Base-by-base conservation (phyloP, 2,888 invertebrate species). In the Drepanosiphum platanoidis region DNA sequence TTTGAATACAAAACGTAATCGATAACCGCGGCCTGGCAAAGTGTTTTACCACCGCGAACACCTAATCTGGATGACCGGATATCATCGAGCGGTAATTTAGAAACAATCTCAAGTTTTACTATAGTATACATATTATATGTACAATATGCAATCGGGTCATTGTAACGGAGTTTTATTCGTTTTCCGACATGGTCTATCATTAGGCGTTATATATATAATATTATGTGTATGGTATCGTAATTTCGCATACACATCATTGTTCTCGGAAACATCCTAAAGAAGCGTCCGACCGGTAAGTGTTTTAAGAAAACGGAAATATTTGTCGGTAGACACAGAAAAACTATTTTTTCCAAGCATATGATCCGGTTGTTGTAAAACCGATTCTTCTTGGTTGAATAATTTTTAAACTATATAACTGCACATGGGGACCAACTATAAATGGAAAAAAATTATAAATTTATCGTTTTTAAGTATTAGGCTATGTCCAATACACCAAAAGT, bases 181-280 rank as follows among this genome's bases (percentile, higher is more conserved):
- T 78, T 78, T 42, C n/a, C 64, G 58, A 72, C 81, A 61, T n/a
- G 81, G 61, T 82, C 71, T 82, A 82, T 82, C 81, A 82, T 82
- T 72, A 61, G 32, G 9, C 46, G 13, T 32, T 66, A 66, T 71
- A 66, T 58, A 36, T 61, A 32, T 46, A 34, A n/a, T n/a, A n/a
- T n/a, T 61, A n/a, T 39, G 39, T 36, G 13, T 22, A 13, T 15
- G 32, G 1, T 70, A 58, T 58, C 70, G 70, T 58, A 27, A 70
- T 70, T 70, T 80, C 22, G 58, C 30, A 36, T 18, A 58, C 58
- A 39, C 8, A 58, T 32, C 80, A 80, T 80, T 80, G 80, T 80
- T 80, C 52, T 70, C 13, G 46, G 61, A 79, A 79, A 70, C 52
- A 34, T 75, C 22, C 32, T 3, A 58, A 75, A 75, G 52, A 74